These are phyloP conservation scores for Vanessa cardui DNA, from an alignment of 2,888 invertebrate genomes.

Conservation along the genomic window DNA sequence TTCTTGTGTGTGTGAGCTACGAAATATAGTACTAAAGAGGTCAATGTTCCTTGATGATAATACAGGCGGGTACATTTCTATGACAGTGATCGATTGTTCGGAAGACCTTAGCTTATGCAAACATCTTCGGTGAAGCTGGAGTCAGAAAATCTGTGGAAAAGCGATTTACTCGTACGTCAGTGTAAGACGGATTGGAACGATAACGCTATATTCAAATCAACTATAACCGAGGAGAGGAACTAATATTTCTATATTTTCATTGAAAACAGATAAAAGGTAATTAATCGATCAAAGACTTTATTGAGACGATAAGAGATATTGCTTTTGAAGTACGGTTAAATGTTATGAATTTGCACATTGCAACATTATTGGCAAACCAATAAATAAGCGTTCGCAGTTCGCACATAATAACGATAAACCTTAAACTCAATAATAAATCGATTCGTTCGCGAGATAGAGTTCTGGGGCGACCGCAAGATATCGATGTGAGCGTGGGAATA, in stretches of 20 bases:
- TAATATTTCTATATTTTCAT: conserved; percentile 5
- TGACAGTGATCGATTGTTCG: conserved; percentile 78
- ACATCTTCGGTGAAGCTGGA: conserved; percentile 59
- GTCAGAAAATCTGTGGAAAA: conserved; percentile 62
- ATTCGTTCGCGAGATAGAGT: conserved; percentile 42
- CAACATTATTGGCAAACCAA: conserved; percentile 11
- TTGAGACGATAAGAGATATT: not conserved
- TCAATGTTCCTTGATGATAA: conserved; percentile 74
- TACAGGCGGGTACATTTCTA: conserved; percentile 58
- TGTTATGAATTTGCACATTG: conserved; percentile 3
- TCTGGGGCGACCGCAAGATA: conserved; percentile 42
- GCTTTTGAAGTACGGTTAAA: conserved; percentile 1
- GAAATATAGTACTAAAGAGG: conserved; percentile 63
- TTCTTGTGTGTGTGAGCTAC: conserved; percentile 61
- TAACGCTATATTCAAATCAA: conserved; percentile 28
- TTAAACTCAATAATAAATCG: conserved; percentile 44
- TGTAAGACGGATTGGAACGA: conserved; percentile 57
- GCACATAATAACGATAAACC: conserved; percentile 37
- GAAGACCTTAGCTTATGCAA: conserved; percentile 72
- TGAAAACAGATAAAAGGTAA: conserved; percentile 4
- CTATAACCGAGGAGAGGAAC: conserved; percentile 30
- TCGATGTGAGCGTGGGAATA: conserved; percentile 40
- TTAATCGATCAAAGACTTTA: not conserved
- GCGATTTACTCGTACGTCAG: conserved; percentile 60
- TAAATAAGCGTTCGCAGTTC: conserved; percentile 16